Conservation (phyloP, 2,797 vertebrate genomes). For the Ceryle rudis region DNA sequence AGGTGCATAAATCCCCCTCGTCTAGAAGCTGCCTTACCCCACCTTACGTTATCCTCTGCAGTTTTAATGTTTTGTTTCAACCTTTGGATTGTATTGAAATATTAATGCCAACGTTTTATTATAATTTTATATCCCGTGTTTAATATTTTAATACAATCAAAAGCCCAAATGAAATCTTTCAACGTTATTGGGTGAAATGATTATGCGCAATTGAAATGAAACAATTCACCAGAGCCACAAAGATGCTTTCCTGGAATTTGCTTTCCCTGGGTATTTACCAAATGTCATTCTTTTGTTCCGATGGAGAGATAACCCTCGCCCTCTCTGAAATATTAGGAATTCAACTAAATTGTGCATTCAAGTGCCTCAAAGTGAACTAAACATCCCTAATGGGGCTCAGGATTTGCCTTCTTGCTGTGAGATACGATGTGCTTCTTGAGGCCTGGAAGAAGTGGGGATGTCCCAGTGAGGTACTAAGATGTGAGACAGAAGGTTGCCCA, state of each 20-base stretch:
- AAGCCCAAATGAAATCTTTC: conserved; percentile 39
- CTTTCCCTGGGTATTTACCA: not conserved
- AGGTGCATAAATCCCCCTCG: not conserved
- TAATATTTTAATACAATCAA: conserved; percentile 64
- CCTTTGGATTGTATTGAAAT: conserved; percentile 37
- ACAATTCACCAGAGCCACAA: not conserved
- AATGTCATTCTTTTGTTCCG: not conserved
- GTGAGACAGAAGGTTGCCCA: not conserved
- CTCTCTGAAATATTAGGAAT: not conserved
- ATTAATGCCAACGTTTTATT: conserved; percentile 54
- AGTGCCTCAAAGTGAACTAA: not conserved
- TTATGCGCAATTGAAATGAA: not conserved
- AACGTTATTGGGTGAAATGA: not conserved
- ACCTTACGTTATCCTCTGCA: not conserved
- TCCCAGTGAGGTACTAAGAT: not conserved
- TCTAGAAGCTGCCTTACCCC: not conserved
- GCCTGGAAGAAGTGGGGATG: not conserved
- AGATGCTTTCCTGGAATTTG: not conserved
- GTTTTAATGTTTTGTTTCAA: conserved; percentile 39
- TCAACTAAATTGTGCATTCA: not conserved
- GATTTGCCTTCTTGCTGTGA: not conserved
- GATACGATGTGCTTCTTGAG: rapidly evolving
- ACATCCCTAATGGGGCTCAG: not conserved
- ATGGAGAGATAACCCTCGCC: not conserved
- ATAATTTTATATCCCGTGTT: conserved; percentile 3